Evolutionary conservation across 2,113 vertebrate genomes (phyloP), one percentile per base, ranked within the genome.

Genomic region (Genyomyrus donnyi): DNA sequence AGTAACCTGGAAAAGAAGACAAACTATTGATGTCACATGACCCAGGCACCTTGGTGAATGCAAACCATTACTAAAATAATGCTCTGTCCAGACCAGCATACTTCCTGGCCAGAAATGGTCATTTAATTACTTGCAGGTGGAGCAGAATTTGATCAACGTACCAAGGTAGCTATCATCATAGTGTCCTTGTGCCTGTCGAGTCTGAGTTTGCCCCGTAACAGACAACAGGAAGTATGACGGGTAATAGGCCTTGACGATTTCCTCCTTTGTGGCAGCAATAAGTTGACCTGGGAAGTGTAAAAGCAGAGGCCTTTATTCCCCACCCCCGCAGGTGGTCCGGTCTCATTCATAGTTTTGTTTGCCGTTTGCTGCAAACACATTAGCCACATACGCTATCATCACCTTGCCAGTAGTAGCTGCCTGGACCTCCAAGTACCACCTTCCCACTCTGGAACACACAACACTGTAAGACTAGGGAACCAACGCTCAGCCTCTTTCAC

Each of bases 321-420:
- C 49, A 3, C 24, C 27, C 31, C 13, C 9, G 1, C 3, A 70
- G 24, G 31, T 89, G 42, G 17, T 80, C 24, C 2, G 31, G 24
- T 66, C 88, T 52, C 88, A 9, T 42, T 56, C 56, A 48, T 6
- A 21, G 62, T 70, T 45, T 53, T 35, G 27, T 35, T 91, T 70
- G 88, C 3, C 17, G 9, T 56, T 89, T 2, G 15, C 77, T 88
- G 1, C 27, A 52, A 39, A 83, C 27, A 70, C 24, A 46, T 24
- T 42, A 88, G 9, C 85, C 13, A 45, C 19, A 88, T 35, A 8
- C 21, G 35, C 11, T 31, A 8, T 0, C 49, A 91, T 92, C 92
- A 98, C 97, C 97, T 97, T 98, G 97, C 97, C 97, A 98, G 93
- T 93, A 98, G 91, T 96, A 98, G 94, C 97, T 98, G 88, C 97